These are phyloP conservation scores for Chrysomallon squamiferum DNA, from an alignment of 1,140 invertebrate genomes.

Conservation along the genomic window DNA sequence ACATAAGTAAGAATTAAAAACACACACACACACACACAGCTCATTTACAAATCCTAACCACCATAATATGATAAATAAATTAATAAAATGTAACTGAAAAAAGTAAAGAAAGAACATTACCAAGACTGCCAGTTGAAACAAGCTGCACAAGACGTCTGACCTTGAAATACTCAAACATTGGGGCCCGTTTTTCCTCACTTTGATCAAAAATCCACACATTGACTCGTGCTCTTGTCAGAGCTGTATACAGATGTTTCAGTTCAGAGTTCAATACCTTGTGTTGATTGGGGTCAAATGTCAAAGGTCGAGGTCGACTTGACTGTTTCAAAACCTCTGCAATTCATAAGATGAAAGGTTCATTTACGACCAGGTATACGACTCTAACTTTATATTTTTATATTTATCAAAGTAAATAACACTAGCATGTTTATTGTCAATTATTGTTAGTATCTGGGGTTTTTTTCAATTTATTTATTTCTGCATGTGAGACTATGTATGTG, in stretches of 20 bases:
- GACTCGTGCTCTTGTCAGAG: constrained; percentile 44
- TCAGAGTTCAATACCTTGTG: constrained; percentile 49
- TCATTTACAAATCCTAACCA: no score
- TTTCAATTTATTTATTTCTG: background rate
- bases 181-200: constrained; percentile 30
- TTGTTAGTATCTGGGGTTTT: background rate
- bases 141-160: constrained; percentile 23
- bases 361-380: background rate
- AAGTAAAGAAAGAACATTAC: background rate
- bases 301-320: constrained; percentile 18
- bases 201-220: constrained; percentile 55
- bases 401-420: background rate
- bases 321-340: constrained; percentile 24
- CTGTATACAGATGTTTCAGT: constrained; percentile 50
- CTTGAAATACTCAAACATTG: constrained; percentile 54
- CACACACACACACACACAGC: no score
- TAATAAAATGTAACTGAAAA: no score
- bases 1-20: no score
- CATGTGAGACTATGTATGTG: background rate
- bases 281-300: constrained; percentile 34
- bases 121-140: background rate
- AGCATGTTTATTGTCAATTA: background rate
- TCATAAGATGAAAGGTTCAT: background rate
- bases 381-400: background rate
- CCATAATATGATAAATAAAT: no score